Evolutionary conservation across 2,113 vertebrate species (phyloP).

Genomic region (Pomatorhinus ruficollis): DNA sequence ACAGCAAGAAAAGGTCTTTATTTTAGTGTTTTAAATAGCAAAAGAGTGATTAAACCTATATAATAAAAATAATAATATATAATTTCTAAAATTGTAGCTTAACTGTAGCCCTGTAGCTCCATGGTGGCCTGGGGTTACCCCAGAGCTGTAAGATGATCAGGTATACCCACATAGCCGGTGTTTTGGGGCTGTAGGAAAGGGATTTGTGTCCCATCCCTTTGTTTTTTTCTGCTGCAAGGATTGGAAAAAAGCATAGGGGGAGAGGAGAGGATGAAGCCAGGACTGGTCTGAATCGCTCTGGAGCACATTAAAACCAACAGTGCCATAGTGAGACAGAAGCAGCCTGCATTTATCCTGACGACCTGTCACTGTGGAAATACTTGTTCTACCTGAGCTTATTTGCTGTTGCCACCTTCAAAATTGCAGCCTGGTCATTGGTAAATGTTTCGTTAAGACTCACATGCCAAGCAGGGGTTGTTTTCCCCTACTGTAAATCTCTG

Average conservation of each 20-base stretch:
- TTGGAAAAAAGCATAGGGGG: neutral
- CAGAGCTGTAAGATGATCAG: neutral
- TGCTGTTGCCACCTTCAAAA: neutral
- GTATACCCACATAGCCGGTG: accelerated
- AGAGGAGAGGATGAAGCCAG: neutral
- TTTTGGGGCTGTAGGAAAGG: neutral
- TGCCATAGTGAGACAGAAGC: neutral
- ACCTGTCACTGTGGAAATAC: neutral
- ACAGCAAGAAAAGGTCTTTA: neutral
- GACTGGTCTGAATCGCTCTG: accelerated
- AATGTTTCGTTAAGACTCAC: neutral
- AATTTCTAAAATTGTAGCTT: neutral
- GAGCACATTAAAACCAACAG: neutral
- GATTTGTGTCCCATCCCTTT: neutral
- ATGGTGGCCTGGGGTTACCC: accelerated
- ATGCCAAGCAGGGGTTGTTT: neutral
- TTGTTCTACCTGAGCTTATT: neutral
- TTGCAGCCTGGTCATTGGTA: neutral
- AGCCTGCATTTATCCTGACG: neutral
- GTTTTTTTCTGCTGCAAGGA: neutral
- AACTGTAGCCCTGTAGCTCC: neutral
- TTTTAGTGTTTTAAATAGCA: neutral
- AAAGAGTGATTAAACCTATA: neutral
- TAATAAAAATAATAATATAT: neutral
- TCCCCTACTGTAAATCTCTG: neutral